Percentiles rank a stretch among this genome's conserved stretches.
These are phyloP conservation scores for Falco biarmicus DNA, from an alignment of 2,797 vertebrate species.

Conservation along the genomic window DNA sequence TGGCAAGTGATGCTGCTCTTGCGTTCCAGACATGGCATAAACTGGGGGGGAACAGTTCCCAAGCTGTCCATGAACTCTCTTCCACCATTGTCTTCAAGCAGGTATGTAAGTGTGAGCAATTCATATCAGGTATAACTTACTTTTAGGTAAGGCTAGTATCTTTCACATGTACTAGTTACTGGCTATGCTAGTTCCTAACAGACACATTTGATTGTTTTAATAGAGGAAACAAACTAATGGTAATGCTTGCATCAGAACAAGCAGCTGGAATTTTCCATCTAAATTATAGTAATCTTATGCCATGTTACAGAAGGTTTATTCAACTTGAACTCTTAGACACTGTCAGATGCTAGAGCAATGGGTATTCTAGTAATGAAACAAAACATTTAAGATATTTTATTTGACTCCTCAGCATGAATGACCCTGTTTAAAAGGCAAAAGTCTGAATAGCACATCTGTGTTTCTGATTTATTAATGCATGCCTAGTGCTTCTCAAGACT, in stretches of 20 bases:
- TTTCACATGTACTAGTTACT: not conserved
- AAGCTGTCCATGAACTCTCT: not conserved
- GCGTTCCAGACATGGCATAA: not conserved
- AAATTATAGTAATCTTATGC: not conserved
- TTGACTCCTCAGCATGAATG: not conserved
- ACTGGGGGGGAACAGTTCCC: not conserved
- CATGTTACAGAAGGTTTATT: not conserved
- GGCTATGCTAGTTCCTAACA: not conserved
- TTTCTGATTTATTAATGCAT: not conserved
- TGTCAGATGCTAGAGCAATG: not conserved
- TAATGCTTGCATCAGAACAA: not conserved
- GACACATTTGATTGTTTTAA: not conserved
- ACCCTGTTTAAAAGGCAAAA: not conserved
- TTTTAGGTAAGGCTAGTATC: not conserved
- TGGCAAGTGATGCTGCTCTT: not conserved
- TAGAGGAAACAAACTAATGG: not conserved
- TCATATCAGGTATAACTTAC: not conserved
- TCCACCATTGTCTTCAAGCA: not conserved
- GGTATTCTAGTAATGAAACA: not conserved
- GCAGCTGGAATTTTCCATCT: not conserved
- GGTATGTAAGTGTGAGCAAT: not conserved
- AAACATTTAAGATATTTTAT: not conserved
- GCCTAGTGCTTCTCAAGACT: not conserved
- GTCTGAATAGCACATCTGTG: not conserved
- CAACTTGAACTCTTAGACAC: not conserved